Base-by-base conservation (phyloP, 2,113 vertebrate species). In the Opisthocomus hoazin region DNA sequence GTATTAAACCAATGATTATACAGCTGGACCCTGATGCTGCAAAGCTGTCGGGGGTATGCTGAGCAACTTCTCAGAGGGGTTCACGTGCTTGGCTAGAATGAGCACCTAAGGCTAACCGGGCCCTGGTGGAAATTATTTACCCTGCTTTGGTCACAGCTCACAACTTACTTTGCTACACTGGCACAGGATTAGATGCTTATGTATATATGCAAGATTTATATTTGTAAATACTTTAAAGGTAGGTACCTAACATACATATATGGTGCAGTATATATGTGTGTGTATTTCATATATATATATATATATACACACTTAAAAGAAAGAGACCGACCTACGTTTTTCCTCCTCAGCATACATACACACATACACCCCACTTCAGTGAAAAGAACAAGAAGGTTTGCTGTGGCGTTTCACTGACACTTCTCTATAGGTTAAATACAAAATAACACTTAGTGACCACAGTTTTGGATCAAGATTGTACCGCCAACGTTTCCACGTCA, bases 261-360 rank as follows among this genome's bases (percentile, higher is more conserved):
- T 4, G 9, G 12, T 27, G 8, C 29, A 75, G 20, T 17, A 12
- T 12, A 10, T 34, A 2, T n/a, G 2, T 18, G 3, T 41, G 6
- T 30, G 4, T 37, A 2, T 51, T n/a, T n/a, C n/a, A 2, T 19
- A 15, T 9, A 24, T 8, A n/a, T 17, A 22, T 51, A 2, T 19
- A 15, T 9, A 24, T 8, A n/a, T 17, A 22, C 5, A 51, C 1
- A 22, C 2, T 26, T 4, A 16, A 7, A 58, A 57, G 17, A 66
- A 83, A 86, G 24, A 79, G 10, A 57, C 26, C 46, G 23, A 91
- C 43, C 36, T 39, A 27, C 1, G 1, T 20, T 68, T 73, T 81
- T 58, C 27, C 48, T 70, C 13, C 32, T 63, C 37, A 29, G 10
- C 27, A 23, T 4, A 24, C 16, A 53, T 4, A 30, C 7, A 70